phyloP scores from a whole-genome alignment of 2,888 invertebrate genomes.

The Melanargia galathea region DNA sequence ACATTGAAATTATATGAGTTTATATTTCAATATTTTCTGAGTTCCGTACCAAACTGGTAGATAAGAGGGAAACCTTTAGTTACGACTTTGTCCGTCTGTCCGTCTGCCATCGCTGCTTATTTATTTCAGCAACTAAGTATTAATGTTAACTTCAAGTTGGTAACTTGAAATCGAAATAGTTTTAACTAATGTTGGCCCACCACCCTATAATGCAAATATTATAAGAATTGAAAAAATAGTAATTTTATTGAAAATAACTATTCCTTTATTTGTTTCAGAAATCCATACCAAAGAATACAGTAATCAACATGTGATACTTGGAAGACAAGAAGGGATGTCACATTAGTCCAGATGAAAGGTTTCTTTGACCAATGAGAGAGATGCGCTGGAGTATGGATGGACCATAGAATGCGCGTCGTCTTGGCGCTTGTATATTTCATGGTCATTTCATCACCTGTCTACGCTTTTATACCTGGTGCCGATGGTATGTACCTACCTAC shows the following conservation, averaged over 20 bases:
- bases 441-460: constrained; percentile 60
- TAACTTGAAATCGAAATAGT: too few relatives aligned
- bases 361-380: constrained; percentile 59
- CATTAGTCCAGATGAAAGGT: constrained; percentile 12
- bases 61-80: too few relatives aligned
- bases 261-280: constrained; percentile 15
- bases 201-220: too few relatives aligned
- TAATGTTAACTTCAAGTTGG: too few relatives aligned
- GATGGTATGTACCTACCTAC: constrained; percentile 58
- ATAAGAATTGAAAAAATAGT: too few relatives aligned
- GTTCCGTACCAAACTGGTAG: too few relatives aligned
- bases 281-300: not conserved
- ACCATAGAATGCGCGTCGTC: constrained; percentile 77
- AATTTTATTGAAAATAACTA: not conserved
- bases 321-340: not conserved
- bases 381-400: constrained; percentile 74
- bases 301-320: not conserved
- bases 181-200: too few relatives aligned
- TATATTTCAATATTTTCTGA: not conserved
- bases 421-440: constrained; percentile 67
- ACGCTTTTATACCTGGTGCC: constrained; percentile 69
- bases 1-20: not conserved
- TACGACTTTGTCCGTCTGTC: too few relatives aligned
- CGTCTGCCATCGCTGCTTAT: not conserved
- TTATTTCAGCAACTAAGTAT: not conserved